Evolutionary conservation across 2,888 invertebrate genomes (phyloP).

Genomic region (Mimumesa dahlbomi): DNA sequence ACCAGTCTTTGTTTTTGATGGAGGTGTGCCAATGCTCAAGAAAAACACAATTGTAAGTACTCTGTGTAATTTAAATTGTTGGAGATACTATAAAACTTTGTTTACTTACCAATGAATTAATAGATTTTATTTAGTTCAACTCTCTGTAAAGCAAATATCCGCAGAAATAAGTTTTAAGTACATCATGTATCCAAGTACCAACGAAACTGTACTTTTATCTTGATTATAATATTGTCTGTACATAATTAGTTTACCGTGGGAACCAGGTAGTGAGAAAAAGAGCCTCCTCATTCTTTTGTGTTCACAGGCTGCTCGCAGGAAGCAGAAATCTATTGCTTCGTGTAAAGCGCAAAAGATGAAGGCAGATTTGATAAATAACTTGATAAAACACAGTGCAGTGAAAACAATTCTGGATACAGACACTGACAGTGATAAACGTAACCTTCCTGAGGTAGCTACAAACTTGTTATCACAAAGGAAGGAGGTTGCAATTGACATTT

Average conservation of each 20-base stretch:
- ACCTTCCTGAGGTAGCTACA: conserved; percentile 33
- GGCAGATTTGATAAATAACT: conserved; percentile 88
- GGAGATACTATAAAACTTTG: too few species aligned
- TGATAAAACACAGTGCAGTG: conserved; percentile 91
- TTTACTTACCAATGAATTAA: too few species aligned
- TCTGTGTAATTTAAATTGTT: too few species aligned
- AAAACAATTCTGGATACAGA: conserved; percentile 83
- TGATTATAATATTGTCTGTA: conserved; percentile 72
- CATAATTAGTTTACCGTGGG: conserved; percentile 73
- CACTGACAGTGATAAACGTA: conserved; percentile 73
- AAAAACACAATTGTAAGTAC: conserved; percentile 92
- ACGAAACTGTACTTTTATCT: conserved; percentile 68
- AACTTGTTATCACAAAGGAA: conserved; percentile 51
- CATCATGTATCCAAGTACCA: conserved; percentile 41
- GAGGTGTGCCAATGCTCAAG: conserved; percentile 95
- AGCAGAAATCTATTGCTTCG: conserved; percentile 84
- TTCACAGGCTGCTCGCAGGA: conserved; percentile 87
- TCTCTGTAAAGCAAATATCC: conserved; percentile 15
- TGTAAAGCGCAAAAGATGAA: conserved; percentile 83
- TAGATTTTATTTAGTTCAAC: conserved; percentile 12
- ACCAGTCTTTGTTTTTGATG: conserved; percentile 99
- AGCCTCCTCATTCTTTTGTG: conserved; percentile 71
- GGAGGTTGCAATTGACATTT: conserved; percentile 81
- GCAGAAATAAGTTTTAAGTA: conserved; percentile 20
- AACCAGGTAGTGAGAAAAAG: conserved; percentile 76